Evolutionary conservation across 1,140 invertebrate species (phyloP).

Genomic region (Aphidius ervi): DNA sequence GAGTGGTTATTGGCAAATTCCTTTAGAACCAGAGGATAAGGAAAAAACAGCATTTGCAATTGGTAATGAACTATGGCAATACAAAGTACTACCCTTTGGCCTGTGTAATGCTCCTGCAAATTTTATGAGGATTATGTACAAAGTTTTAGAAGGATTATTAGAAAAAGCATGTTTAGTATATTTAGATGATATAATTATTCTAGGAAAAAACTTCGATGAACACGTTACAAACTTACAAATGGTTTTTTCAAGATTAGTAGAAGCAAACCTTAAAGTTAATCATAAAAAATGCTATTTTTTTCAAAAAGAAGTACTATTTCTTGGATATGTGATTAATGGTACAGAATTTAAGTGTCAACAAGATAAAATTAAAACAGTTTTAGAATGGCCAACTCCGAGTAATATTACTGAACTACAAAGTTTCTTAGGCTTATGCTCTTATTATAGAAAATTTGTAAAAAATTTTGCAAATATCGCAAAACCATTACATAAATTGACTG

Average conservation of each 20-base stretch:
- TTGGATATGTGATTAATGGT: slow-evolving; percentile 29
- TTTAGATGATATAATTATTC: slow-evolving; percentile 34
- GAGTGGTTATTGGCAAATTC: slow-evolving; percentile 44
- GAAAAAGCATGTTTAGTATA: slow-evolving; percentile 34
- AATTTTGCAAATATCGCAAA: slow-evolving; percentile 13
- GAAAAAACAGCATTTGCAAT: slow-evolving; percentile 47
- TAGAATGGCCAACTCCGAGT: slow-evolving; percentile 5
- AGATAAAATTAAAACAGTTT: slow-evolving; percentile 20
- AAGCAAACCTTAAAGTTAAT: slow-evolving; percentile 24
- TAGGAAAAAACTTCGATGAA: slow-evolving; percentile 26
- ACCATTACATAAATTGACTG: slow-evolving; percentile 20
- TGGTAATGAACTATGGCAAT: slow-evolving; percentile 34
- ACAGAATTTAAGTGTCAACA: slow-evolving; percentile 23
- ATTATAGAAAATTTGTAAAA: slow-evolving; percentile 28
- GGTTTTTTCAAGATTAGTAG: slow-evolving; percentile 27
- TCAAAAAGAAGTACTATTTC: slow-evolving; percentile 24
- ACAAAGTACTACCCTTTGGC: slow-evolving; percentile 42
- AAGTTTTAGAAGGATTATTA: slow-evolving; percentile 23
- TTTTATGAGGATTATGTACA: slow-evolving; percentile 5
- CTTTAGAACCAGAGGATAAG: slow-evolving; percentile 33
- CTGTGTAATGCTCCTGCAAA: slow-evolving; percentile 20
- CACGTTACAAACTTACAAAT: slow-evolving; percentile 25
- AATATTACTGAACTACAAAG: slow-evolving; percentile 20
- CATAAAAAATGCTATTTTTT: slow-evolving; percentile 30
- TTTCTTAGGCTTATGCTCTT: slow-evolving; percentile 26